phyloP scores from a whole-genome alignment of 1,140 invertebrate genomes.

The Macrobrachium nipponense region DNA sequence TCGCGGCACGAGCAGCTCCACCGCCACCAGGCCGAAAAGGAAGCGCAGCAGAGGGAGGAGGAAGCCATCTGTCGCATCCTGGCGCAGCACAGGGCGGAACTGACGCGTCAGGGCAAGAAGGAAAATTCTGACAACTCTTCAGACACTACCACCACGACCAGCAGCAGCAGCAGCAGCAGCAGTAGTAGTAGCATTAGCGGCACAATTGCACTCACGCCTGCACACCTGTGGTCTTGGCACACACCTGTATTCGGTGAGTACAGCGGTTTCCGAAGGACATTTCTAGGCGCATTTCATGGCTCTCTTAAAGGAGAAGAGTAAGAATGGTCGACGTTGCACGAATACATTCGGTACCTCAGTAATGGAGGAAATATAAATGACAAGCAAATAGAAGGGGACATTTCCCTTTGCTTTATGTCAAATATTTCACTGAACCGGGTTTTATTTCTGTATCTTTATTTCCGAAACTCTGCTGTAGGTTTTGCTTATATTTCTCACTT shows the following conservation, averaged over 20 bases:
- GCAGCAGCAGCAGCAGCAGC: not conserved
- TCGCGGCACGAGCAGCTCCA: slow-evolving; percentile 21
- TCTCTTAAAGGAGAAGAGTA: not conserved
- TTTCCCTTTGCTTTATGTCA: too few species aligned
- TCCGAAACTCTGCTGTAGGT: too few species aligned
- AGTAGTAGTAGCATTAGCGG: too few species aligned
- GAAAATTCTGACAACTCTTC: not conserved
- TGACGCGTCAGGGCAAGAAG: slow-evolving; percentile 36
- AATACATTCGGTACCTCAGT: not conserved
- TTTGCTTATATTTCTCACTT: too few species aligned
- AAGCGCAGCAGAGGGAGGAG: slow-evolving; percentile 54
- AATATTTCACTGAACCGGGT: too few species aligned
- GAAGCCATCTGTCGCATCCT: slow-evolving; percentile 62
- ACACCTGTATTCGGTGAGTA: slow-evolving; percentile 43
- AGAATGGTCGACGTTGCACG: not conserved
- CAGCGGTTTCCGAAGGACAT: not conserved
- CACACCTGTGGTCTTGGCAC: slow-evolving; percentile 46
- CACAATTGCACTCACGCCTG: slow-evolving; percentile 12
- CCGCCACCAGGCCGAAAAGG: slow-evolving; percentile 24
- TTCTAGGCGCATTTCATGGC: not conserved
- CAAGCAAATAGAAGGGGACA: too few species aligned
- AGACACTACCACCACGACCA: not conserved
- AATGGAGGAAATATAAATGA: too few species aligned
- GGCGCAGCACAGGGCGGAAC: slow-evolving; percentile 60
- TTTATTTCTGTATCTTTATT: too few species aligned